phyloP scores from a whole-genome alignment of 2,888 invertebrate genomes.

The Adelphocoris suturalis region DNA sequence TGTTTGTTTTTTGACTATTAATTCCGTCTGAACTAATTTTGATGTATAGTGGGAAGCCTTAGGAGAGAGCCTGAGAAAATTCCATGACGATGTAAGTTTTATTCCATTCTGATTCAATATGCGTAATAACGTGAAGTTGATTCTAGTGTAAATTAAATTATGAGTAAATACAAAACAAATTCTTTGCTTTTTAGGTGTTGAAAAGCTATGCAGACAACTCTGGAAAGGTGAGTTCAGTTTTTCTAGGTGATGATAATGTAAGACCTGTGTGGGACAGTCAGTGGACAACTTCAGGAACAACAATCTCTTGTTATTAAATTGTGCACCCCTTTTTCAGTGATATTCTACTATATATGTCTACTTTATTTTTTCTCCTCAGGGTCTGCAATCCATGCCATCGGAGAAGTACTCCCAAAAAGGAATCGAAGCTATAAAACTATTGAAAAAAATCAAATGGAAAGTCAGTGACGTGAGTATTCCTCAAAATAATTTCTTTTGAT shows the following conservation, averaged over 20 bases:
- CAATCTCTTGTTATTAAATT: too few relatives aligned
- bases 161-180: neutral
- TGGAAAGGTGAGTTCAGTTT: neutral
- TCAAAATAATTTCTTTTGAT: too few relatives aligned
- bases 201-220: neutral
- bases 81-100: slow-evolving; percentile 19
- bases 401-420: neutral
- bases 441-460: slow-evolving; percentile 38
- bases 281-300: too few relatives aligned
- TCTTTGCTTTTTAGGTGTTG: slow-evolving; percentile 5
- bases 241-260: neutral
- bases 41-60: slow-evolving; percentile 6
- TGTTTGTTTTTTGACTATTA: neutral
- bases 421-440: slow-evolving; percentile 7
- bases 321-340: too few relatives aligned
- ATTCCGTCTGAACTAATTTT: neutral
- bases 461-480: slow-evolving; percentile 35
- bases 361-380: neutral
- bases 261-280: too few relatives aligned
- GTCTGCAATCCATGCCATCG: neutral
- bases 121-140: neutral
- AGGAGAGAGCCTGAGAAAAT: neutral
- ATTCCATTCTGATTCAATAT: neutral
- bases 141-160: neutral
- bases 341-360: too few relatives aligned